Percentiles rank a stretch among this genome's conserved stretches.
These are phyloP conservation scores for Orthosia incerta DNA, from an alignment of 2,888 invertebrate species.

Conservation along the genomic window DNA sequence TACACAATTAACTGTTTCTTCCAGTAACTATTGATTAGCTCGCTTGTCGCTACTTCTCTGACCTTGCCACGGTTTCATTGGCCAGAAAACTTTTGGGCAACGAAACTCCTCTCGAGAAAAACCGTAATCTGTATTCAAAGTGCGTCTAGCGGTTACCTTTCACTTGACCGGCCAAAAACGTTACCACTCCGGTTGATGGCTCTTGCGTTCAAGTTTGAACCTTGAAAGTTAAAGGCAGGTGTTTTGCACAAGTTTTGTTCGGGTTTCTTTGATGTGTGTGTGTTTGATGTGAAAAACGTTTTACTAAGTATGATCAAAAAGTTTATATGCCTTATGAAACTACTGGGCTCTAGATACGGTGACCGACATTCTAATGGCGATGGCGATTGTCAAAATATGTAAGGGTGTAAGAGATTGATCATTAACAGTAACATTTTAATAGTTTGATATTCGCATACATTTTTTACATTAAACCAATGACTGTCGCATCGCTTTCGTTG, in stretches of 20 bases:
- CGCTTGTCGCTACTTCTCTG: constrained; percentile 26
- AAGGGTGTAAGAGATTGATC: too few relatives aligned
- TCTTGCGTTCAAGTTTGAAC: constrained; percentile 45
- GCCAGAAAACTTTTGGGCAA: constrained; percentile 64
- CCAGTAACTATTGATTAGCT: constrained; percentile 44
- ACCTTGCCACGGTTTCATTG: constrained; percentile 52
- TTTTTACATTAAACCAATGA: too few relatives aligned
- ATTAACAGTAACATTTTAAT: too few relatives aligned
- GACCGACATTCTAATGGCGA: too few relatives aligned
- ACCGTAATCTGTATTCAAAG: constrained; percentile 78
- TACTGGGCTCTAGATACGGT: not conserved
- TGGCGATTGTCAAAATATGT: too few relatives aligned
- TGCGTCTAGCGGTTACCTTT: constrained; percentile 61
- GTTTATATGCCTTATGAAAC: too few relatives aligned
- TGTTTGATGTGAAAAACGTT: not conserved
- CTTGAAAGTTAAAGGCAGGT: constrained; percentile 34
- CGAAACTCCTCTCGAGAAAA: constrained; percentile 60
- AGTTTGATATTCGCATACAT: too few relatives aligned
- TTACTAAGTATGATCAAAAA: not conserved
- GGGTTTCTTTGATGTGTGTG: constrained; percentile 6
- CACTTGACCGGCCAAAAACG: constrained; percentile 71
- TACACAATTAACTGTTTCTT: constrained; percentile 42
- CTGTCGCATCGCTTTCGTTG: too few relatives aligned
- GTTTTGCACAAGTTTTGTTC: constrained; percentile 21
- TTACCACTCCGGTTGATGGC: constrained; percentile 62